phyloP scores from a whole-genome alignment of 2,888 invertebrate species.

The Antheraea yamamai region DNA sequence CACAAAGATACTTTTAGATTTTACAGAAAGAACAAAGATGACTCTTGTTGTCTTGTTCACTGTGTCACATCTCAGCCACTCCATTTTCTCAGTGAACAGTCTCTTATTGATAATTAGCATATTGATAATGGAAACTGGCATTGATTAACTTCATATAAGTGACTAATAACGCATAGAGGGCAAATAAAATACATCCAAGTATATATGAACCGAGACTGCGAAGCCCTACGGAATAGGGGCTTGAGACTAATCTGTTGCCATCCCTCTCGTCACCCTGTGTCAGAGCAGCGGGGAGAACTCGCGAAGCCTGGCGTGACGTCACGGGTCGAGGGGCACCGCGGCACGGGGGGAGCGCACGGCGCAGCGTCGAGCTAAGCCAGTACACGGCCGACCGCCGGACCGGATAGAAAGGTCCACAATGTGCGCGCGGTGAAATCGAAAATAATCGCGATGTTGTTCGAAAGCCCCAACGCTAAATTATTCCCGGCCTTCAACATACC shows the following conservation, averaged over 20 bases:
- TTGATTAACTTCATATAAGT: conserved; percentile 1
- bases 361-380: conserved; percentile 52
- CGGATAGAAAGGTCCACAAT: conserved; percentile 61
- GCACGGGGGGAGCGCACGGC: conserved; percentile 42
- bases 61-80: neutral
- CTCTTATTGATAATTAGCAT: neutral
- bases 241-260: conserved; percentile 39
- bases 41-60: neutral
- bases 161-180: conserved; percentile 18
- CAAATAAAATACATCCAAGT: conserved; percentile 22
- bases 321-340: conserved; percentile 50
- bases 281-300: conserved; percentile 37
- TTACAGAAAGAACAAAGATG: neutral
- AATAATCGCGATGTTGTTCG: conserved; percentile 85
- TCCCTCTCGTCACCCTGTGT: conserved; percentile 36
- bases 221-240: conserved; percentile 50
- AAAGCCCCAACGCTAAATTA: conserved; percentile 87
- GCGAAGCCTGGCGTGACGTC: conserved; percentile 68
- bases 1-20: neutral
- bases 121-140: neutral
- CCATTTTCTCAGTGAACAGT: neutral
- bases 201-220: conserved; percentile 26
- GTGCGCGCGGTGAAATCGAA: conserved; percentile 69
- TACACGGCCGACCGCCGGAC: conserved; percentile 67
- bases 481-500: conserved; percentile 87